Base-by-base conservation (phyloP, 2,888 invertebrate species). In the Geotrupes spiniger region DNA sequence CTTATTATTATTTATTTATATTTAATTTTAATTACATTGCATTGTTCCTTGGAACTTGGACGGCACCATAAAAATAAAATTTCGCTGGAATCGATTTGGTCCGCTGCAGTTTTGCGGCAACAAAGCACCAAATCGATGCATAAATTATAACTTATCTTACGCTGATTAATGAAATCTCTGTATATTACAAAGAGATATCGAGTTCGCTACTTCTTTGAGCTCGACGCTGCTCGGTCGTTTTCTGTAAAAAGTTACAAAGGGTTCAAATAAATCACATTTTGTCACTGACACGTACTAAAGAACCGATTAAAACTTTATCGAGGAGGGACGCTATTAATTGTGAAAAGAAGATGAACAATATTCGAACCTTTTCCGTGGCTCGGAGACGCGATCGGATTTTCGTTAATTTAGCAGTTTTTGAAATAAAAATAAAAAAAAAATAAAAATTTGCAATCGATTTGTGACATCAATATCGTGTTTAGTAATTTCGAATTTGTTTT, bases 81-180 rank as follows among this genome's bases (percentile, higher is more conserved):
- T 42, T 21, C 3, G 21, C 6, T 3, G 21, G 3, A 21, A 21
- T 21, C 6, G 6, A 6, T 21, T 21, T 21, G 21, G 21, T 21
- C 21, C 21, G 6, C 21, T 21, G 21, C 3, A 6, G 21, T 21
- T 21, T 21, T 21, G 21, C 21, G 21, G 21, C 6, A 21, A 21
- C 21, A 21, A 21, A 21, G 21, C 21, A 42, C 46, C 36, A 45
- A 49, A 36, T 31, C 45, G 52, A 49, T 49, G 52, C 52, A 52
- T 52, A 49, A 52, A 52, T 52, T 49, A 52, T 38, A 48, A 51
- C 15, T 51, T 43, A 51, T 51, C 51, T 38, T 9, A 17, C 28
- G 46, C 46, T 48, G 37, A 41, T 39, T 48, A 48, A 46, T 27
- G 17, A 33, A 8, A 31, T 41, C 37, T 36, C 11, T 29, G 6